Conservation (phyloP, 2,888 invertebrate genomes). For the Microplitis manilae region DNA sequence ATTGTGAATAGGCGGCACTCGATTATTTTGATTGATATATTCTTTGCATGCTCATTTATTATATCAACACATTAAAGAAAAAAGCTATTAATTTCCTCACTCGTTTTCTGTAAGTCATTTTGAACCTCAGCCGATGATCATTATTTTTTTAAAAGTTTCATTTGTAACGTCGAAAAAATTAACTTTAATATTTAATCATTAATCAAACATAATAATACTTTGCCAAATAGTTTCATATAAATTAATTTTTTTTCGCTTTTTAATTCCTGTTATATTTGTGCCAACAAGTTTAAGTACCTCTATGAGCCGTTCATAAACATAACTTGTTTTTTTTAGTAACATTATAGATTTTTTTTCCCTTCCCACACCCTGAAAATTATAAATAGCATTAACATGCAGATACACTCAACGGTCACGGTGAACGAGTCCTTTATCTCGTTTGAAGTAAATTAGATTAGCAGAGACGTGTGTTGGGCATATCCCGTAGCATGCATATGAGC, state of each 20-base stretch:
- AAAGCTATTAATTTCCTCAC: not conserved
- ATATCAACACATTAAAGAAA: constrained; percentile 16
- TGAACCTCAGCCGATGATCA: not conserved
- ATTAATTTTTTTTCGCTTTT: not conserved
- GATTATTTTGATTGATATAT: constrained; percentile 22
- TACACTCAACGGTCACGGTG: constrained; percentile 54
- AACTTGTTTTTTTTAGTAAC: not conserved
- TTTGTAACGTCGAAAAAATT: not conserved
- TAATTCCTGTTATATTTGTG: not conserved
- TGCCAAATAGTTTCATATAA: not conserved
- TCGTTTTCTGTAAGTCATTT: not conserved
- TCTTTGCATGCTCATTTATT: constrained; percentile 30
- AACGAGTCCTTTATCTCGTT: constrained; percentile 62
- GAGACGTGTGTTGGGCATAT: constrained; percentile 54
- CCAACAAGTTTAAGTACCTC: too few species aligned
- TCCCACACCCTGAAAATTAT: not conserved
- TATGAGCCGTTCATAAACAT: too few species aligned
- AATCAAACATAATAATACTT: not conserved
- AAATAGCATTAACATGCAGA: not conserved
- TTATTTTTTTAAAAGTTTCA: not conserved
- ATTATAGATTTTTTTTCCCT: not conserved
- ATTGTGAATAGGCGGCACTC: constrained; percentile 4
- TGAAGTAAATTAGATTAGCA: constrained; percentile 63
- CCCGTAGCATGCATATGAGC: constrained; percentile 52
- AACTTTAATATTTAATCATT: not conserved